Evolutionary conservation across 2,888 invertebrate genomes (phyloP).

Genomic region (Idaea straminata): DNA sequence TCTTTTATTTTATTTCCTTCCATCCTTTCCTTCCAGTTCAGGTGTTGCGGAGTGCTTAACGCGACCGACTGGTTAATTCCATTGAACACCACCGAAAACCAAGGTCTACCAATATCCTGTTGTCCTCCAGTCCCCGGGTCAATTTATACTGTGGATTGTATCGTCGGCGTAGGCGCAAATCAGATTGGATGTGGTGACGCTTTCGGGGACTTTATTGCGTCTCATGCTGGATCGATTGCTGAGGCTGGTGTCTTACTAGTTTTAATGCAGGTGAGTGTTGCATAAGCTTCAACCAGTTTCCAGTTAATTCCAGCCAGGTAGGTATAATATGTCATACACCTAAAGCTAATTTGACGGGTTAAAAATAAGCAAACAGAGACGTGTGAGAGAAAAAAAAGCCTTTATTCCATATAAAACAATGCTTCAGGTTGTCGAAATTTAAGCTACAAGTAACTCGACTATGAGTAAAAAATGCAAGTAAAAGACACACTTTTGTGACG

Average conservation of each 20-base stretch:
- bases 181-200: slow-evolving; percentile 74
- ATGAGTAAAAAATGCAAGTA: no score
- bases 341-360: no score
- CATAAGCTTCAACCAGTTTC: no score
- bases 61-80: slow-evolving; percentile 77
- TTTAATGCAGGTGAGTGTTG: slow-evolving; percentile 84
- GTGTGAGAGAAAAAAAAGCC: no score
- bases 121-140: slow-evolving; percentile 71
- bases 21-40: slow-evolving; percentile 72
- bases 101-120: slow-evolving; percentile 80
- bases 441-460: no score
- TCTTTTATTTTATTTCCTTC: neutral
- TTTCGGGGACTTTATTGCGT: slow-evolving; percentile 80
- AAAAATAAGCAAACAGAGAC: no score
- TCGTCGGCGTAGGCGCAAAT: slow-evolving; percentile 29
- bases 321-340: no score
- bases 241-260: slow-evolving; percentile 87
- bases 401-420: no score
- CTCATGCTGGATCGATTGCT: slow-evolving; percentile 86
- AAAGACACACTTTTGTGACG: no score
- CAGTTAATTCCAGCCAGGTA: no score
- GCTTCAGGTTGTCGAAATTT: no score
- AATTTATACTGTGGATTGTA: slow-evolving; percentile 64
- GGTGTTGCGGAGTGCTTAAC: slow-evolving; percentile 83
- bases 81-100: slow-evolving; percentile 33